Conservation (phyloP, 2,888 invertebrate species). For the Amaurobius ferox region DNA sequence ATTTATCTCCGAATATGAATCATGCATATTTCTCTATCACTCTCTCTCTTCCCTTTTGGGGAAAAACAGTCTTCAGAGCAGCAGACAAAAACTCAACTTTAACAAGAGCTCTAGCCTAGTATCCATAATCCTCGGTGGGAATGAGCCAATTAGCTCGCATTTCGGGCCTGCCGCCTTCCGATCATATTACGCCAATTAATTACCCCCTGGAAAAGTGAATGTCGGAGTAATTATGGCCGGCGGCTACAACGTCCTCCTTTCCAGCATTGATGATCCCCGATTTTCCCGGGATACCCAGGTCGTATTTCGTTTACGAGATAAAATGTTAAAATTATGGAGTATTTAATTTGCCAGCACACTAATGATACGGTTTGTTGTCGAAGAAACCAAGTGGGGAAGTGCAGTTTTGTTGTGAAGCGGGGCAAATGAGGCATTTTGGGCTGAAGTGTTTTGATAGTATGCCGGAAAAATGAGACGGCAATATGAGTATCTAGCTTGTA, state of each 20-base stretch:
- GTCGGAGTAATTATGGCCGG: constrained; percentile 62
- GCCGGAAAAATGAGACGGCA: too few relatives aligned
- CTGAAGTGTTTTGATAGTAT: constrained; percentile 6
- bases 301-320: constrained; percentile 45
- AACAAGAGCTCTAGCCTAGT: constrained; percentile 4
- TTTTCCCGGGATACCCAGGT: constrained; percentile 14
- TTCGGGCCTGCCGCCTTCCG: constrained; percentile 45
- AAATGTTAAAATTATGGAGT: constrained; percentile 43
- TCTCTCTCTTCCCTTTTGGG: not conserved
- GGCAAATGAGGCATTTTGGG: constrained; percentile 9
- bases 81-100: not conserved
- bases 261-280: constrained; percentile 17
- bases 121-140: constrained; percentile 67
- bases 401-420: constrained; percentile 11
- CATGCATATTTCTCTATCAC: not conserved
- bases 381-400: constrained; percentile 3
- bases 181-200: constrained; percentile 70
- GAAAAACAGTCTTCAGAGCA: not conserved
- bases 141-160: constrained; percentile 67
- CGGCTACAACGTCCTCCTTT: constrained; percentile 42
- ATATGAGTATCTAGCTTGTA: too few relatives aligned
- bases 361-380: constrained; percentile 31
- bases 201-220: constrained; percentile 44
- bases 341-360: constrained; percentile 35
- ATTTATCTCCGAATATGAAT: constrained; percentile 6